Evolutionary conservation across 2,113 vertebrate species (phyloP).

Genomic region (Proteles cristata): DNA sequence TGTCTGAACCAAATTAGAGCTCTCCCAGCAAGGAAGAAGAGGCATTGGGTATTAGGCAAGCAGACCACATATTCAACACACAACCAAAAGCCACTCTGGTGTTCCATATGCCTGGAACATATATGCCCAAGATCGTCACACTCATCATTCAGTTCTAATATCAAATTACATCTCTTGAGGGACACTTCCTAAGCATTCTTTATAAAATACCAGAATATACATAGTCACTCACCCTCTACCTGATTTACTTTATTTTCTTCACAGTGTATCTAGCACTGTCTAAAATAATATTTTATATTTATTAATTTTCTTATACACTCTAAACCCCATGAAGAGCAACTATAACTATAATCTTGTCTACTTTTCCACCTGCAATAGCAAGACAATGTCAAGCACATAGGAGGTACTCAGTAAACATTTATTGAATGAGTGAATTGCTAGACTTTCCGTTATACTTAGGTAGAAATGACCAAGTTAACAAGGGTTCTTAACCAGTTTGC

Average conservation of each 20-base stretch:
- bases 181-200: not conserved
- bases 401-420: not conserved
- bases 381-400: not conserved
- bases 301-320: not conserved
- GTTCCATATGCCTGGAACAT: not conserved
- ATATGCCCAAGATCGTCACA: not conserved
- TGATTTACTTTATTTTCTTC: conserved; percentile 37
- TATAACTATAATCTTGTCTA: not conserved
- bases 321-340: not conserved
- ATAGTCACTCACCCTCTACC: not conserved
- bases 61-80: not conserved
- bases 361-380: not conserved
- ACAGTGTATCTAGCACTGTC: not conserved
- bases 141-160: not conserved
- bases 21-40: not conserved
- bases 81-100: not conserved
- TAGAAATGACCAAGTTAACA: not conserved
- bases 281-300: not conserved
- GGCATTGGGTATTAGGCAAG: not conserved
- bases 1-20: conserved; percentile 15
- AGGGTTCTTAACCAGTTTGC: not conserved
- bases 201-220: not conserved
- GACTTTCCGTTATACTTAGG: not conserved
- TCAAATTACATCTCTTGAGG: not conserved
- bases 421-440: not conserved